Percentiles rank a stretch among this genome's conserved stretches.
Conservation (phyloP, 2,888 invertebrate genomes). For the Trachelus stipa region DNA sequence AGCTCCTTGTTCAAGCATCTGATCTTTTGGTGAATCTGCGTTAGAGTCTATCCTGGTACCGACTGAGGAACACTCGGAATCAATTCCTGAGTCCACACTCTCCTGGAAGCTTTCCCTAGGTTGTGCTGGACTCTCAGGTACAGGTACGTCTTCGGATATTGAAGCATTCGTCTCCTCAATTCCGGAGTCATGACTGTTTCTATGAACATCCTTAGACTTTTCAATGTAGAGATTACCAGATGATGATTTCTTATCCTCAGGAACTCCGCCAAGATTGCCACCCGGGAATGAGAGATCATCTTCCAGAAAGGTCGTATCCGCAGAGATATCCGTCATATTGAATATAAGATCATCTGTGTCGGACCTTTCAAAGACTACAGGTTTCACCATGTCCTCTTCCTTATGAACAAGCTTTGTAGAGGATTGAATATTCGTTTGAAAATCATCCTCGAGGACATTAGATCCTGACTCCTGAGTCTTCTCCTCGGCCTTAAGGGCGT, state of each 20-base stretch:
- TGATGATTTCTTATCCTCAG: conserved; percentile 20
- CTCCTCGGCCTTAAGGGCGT: conserved; percentile 6
- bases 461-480: conserved; percentile 7
- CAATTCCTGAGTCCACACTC: conserved; percentile 46
- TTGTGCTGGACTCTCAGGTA: conserved; percentile 26
- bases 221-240: conserved; percentile 41
- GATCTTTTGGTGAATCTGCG: not conserved
- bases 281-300: conserved; percentile 27
- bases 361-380: conserved; percentile 29
- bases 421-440: no score
- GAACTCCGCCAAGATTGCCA: no score
- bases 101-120: conserved; percentile 44
- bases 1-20: no score
- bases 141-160: conserved; percentile 32
- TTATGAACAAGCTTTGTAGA: no score
- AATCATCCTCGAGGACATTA: no score
- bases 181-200: conserved; percentile 49
- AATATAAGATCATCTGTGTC: conserved; percentile 46
- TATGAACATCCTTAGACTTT: conserved; percentile 35
- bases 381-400: not conserved
- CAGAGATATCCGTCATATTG: conserved; percentile 46
- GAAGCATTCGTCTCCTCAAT: conserved; percentile 44
- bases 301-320: conserved; percentile 26
- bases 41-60: conserved; percentile 29
- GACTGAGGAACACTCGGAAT: conserved; percentile 51